Evolutionary conservation across 1,140 invertebrate genomes (phyloP).

Genomic region (Dolichoris vasculosae): DNA sequence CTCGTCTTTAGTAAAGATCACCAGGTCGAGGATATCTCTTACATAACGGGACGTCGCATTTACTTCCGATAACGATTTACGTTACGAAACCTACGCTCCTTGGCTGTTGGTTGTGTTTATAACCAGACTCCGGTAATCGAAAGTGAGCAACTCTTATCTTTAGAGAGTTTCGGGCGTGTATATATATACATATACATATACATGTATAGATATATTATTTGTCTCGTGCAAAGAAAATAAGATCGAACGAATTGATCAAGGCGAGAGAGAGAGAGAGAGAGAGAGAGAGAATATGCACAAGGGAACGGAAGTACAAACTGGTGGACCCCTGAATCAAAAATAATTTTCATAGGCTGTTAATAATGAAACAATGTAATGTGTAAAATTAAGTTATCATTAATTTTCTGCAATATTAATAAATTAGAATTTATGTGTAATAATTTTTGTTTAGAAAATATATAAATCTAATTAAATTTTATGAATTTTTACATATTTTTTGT

Average conservation of each 20-base stretch:
- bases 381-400: too few species aligned
- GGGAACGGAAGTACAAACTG: background rate
- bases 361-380: too few species aligned
- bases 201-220: too few species aligned
- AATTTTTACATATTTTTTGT: too few species aligned
- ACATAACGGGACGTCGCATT: conserved; percentile 7
- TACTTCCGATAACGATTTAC: conserved; percentile 48
- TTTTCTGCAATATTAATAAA: too few species aligned
- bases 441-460: too few species aligned
- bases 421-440: too few species aligned
- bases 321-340: too few species aligned
- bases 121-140: background rate
- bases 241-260: background rate
- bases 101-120: background rate
- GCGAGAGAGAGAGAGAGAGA: background rate
- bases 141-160: conserved; percentile 24
- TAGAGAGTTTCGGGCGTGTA: background rate
- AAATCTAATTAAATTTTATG: too few species aligned
- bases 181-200: background rate
- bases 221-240: background rate
- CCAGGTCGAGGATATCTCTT: background rate
- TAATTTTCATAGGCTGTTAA: too few species aligned
- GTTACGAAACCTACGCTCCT: conserved; percentile 25
- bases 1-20: background rate
- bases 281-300: too few species aligned